Base-by-base conservation (phyloP, 2,113 vertebrate genomes). In the Pelvicachromis taeniatus region DNA sequence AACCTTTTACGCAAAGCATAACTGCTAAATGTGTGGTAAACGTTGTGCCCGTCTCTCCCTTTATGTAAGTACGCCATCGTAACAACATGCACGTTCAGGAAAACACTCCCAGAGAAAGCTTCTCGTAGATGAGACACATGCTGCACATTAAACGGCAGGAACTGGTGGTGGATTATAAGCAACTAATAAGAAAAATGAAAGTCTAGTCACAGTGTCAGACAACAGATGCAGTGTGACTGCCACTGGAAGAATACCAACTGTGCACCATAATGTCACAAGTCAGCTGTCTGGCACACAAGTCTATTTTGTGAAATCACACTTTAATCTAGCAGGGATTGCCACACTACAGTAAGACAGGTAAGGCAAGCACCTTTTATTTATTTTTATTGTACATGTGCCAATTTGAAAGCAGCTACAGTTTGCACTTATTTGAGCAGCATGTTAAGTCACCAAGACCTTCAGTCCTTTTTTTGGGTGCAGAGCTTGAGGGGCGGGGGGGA, bases 151-250 rank as follows among this genome's bases (percentile, higher is more conserved):
- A 79, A 78, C 4, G 4, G 38, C 7, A 42, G 35, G 19, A 48
- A 73, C 65, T 73, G 65, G 9, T 29, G 21, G 21, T 2, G 38
- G 26, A 85, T 79, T 68, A 77, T 23, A 79, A 29, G 58, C 81
- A n/a, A 29, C 53, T 65, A 84, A 89, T 85, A 79, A 65, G 73
- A 78, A 48, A 73, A 48, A 48, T 45, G 16, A 26, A 9, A 48
- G 75, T 78, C 40, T 26, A 31, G 78, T 73, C 78, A 55, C 81
- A 7, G 78, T 31, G 81, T 84, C 89, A 91, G 85, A 81, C 81
- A 83, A 86, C 83, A 92, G 87, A 86, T 88, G 85, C 82, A 19
- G 75, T 6, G 73, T 77, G 42, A n/a, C 78, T 23, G 83, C 31
- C 78, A 12, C 85, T 80, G 85, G 84, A 81, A 68, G 78, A 80